phyloP scores from a whole-genome alignment of 2,888 invertebrate species.

The Vannuccia rotundouncinata region DNA sequence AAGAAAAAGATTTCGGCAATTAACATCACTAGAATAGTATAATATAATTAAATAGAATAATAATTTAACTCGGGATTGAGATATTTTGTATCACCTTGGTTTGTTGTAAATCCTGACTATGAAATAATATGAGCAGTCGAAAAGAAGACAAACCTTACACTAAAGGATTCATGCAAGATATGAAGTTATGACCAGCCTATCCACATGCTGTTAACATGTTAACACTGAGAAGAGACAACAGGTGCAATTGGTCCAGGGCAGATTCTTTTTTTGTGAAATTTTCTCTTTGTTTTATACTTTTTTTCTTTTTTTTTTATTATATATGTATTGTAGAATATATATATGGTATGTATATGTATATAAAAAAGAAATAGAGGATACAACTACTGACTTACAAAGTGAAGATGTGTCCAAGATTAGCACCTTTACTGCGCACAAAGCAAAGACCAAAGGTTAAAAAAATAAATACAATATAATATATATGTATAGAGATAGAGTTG shows the following conservation, averaged over 20 bases:
- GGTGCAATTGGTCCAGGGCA: conserved; percentile 18
- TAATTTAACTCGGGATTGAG: conserved; percentile 4
- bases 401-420: conserved; percentile 18
- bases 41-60: neutral
- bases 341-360: neutral
- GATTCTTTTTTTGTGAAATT: neutral
- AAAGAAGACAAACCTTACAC: no score
- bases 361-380: neutral
- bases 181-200: neutral
- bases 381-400: neutral
- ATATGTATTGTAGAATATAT: neutral
- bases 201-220: neutral
- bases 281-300: neutral
- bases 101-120: neutral
- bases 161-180: neutral
- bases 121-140: neutral
- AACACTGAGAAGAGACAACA: neutral
- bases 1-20: neutral
- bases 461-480: neutral
- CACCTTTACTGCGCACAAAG: conserved; percentile 14
- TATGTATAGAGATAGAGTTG: neutral
- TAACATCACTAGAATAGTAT: neutral
- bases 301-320: neutral
- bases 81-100: neutral
- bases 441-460: conserved; percentile 18